Evolutionary conservation across 2,797 vertebrate genomes (phyloP), one percentile per base, ranked within the genome.

Genomic region (Ara ararauna): DNA sequence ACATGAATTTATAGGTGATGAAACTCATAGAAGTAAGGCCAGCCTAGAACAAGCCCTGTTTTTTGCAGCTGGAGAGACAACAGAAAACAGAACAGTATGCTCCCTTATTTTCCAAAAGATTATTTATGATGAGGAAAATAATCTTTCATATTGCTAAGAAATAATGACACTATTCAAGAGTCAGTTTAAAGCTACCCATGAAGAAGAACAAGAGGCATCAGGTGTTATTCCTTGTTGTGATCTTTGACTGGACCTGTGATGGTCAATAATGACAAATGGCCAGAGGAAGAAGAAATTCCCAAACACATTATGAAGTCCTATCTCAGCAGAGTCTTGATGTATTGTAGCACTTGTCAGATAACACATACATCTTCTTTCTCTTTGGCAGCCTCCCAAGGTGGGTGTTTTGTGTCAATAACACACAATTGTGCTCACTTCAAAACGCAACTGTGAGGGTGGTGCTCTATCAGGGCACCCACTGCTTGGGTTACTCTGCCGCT

Each of bases 191-290:
- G 56, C 67, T 60, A 40, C 40, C 32, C 30, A 60, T 0, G 1
- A 71, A 30, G 48, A 72, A 81, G 51, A 89, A 86, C 23, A 66
- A 80, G 72, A 85, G 60, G n/a, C 24, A 47, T 27, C 7, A 7
- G 67, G 61, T 1, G 1, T 50, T 19, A 58, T 50, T 92, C 70
- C 60, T 75, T 79, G 1, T 48, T 79, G 81, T 48, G 86, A 75
- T 80, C 75, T 81, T 87, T 68, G 60, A 87, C 30, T 87, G 73
- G 87, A 82, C 36, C 38, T 51, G 45, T 56, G 65, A 54, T 0
- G 1, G 89, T 88, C 94, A 92, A 77, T 89, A 93, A 73, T 85
- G 91, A 92, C 81, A 83, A 91, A 96, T 3, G 22, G 30, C 50
- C 58, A 53, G 40, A 85, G 89, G 44, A 87, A 56, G 74, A 68